Percentiles rank a stretch among this genome's conserved stretches.
phyloP scores from a whole-genome alignment of 2,888 invertebrate species.

The Gymnosoma rotundatum region DNA sequence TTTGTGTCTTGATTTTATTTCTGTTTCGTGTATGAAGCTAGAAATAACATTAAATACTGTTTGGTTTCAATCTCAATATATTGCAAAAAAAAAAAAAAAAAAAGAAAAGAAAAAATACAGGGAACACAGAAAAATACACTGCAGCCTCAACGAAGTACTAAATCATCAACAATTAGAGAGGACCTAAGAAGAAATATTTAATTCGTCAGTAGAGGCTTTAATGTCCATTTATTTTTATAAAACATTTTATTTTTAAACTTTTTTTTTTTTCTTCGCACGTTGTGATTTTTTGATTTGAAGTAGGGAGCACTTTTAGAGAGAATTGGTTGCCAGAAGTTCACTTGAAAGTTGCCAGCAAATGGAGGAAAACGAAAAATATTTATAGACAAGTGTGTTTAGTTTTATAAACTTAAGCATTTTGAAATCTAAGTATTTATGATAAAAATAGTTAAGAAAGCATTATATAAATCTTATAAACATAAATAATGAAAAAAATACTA shows the following conservation, averaged over 20 bases:
- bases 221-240: not conserved
- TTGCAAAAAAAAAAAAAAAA: slow-evolving; percentile 9
- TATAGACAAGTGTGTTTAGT: slow-evolving; percentile 58
- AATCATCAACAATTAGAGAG: no score
- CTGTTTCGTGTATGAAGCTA: slow-evolving; percentile 29
- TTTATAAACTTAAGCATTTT: slow-evolving; percentile 37
- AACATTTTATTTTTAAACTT: not conserved
- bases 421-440: slow-evolving; percentile 61
- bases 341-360: slow-evolving; percentile 8
- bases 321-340: slow-evolving; percentile 13
- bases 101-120: not conserved
- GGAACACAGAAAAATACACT: not conserved
- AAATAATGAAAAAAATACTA: slow-evolving; percentile 1
- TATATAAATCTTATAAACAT: slow-evolving; percentile 31
- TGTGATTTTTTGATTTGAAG: slow-evolving; percentile 24
- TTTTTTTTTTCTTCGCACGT: not conserved
- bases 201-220: not conserved
- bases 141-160: not conserved
- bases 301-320: slow-evolving; percentile 49
- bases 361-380: slow-evolving; percentile 29
- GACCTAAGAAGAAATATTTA: no score
- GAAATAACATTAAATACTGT: slow-evolving; percentile 42
- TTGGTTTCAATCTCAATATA: slow-evolving; percentile 44
- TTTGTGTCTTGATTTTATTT: not conserved
- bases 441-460: slow-evolving; percentile 56